Conservation (phyloP, 2,888 invertebrate genomes). For the Lissonota sp. region DNA sequence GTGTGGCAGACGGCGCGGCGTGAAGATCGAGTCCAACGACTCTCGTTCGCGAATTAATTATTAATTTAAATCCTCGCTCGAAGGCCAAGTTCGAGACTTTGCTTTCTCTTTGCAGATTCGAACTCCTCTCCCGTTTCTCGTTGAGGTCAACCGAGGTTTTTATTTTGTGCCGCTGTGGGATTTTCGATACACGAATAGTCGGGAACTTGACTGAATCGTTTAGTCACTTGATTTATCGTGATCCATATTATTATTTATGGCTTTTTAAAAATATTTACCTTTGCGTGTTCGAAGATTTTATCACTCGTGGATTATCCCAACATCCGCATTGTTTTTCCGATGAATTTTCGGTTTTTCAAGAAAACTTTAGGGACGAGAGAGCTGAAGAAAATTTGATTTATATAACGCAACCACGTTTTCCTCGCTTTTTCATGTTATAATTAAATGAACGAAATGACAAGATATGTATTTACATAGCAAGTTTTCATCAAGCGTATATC, state of each 20-base stretch:
- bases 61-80: constrained; percentile 57
- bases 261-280: too few species aligned
- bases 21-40: constrained; percentile 58
- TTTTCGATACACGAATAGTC: constrained; percentile 13
- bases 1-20: constrained; percentile 61
- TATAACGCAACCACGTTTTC: too few species aligned
- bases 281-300: too few species aligned
- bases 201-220: too few species aligned
- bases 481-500: background rate
- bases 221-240: constrained; percentile 26
- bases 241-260: constrained; percentile 8
- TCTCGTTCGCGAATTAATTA: constrained; percentile 61
- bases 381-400: too few species aligned
- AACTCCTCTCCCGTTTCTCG: constrained; percentile 14
- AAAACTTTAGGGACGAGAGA: too few species aligned
- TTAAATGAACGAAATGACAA: too few species aligned
- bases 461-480: too few species aligned
- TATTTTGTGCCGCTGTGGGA: background rate
- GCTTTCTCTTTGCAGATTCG: constrained; percentile 60
- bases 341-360: too few species aligned
- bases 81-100: constrained; percentile 62
- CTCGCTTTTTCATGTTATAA: too few species aligned
- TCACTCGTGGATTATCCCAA: too few species aligned
- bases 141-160: background rate
- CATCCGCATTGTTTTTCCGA: too few species aligned